phyloP scores from a whole-genome alignment of 2,113 vertebrate species.

The Cavia aperea region DNA sequence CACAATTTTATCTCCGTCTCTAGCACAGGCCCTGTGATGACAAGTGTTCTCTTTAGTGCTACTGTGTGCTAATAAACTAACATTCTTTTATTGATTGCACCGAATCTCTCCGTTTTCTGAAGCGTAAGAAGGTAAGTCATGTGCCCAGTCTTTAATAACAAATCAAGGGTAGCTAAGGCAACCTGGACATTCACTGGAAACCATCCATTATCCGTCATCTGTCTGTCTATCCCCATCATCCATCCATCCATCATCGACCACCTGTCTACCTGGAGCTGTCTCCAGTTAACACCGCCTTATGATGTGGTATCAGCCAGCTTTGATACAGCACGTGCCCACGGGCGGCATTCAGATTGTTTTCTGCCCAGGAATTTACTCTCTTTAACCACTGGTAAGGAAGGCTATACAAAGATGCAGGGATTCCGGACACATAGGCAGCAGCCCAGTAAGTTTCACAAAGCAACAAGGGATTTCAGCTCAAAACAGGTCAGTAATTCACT shows the following conservation, averaged over 20 bases:
- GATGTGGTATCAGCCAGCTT: slow-evolving; percentile 24
- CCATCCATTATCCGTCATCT: too few relatives aligned
- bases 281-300: background rate
- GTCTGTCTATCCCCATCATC: background rate
- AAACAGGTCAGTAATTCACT: background rate
- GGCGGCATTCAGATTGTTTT: background rate
- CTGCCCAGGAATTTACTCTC: background rate
- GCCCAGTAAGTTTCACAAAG: background rate
- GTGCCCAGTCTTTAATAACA: background rate
- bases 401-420: background rate
- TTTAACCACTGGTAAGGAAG: slow-evolving; percentile 19
- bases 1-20: slow-evolving; percentile 9
- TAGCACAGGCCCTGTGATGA: background rate
- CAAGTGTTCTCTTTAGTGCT: background rate
- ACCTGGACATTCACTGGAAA: slow-evolving; percentile 39
- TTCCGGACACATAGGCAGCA: background rate
- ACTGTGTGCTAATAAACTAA: background rate
- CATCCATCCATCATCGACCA: background rate
- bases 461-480: background rate
- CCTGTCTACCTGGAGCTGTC: background rate
- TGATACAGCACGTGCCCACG: background rate
- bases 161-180: slow-evolving; percentile 40
- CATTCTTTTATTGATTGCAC: slow-evolving; percentile 27
- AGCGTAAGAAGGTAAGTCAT: background rate
- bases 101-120: background rate